phyloP scores from a whole-genome alignment of 2,888 invertebrate species.

The Unio pictorum region DNA sequence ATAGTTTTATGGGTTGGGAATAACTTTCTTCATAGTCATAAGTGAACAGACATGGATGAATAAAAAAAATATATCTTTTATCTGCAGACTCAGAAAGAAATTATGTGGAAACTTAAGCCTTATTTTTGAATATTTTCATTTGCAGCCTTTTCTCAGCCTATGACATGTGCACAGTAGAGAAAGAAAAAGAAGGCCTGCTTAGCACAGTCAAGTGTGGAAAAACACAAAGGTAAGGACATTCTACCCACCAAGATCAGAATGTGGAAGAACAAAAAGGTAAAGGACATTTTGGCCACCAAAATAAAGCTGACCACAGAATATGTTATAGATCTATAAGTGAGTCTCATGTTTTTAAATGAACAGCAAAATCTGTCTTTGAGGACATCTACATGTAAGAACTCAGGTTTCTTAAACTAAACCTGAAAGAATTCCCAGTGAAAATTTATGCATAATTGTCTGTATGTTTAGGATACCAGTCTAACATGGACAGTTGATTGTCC shows the following conservation, averaged over 20 bases:
- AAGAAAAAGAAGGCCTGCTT: conserved; percentile 56
- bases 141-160: conserved; percentile 60
- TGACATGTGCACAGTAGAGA: conserved; percentile 43
- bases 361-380: too few species aligned
- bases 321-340: not conserved
- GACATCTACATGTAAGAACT: too few species aligned
- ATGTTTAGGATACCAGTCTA: too few species aligned
- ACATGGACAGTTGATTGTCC: too few species aligned
- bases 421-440: too few species aligned
- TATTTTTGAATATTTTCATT: conserved; percentile 7
- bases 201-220: conserved; percentile 58
- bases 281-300: not conserved
- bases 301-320: not conserved
- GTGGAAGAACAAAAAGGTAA: conserved; percentile 51
- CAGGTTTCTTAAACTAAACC: too few species aligned
- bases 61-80: not conserved
- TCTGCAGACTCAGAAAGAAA: not conserved
- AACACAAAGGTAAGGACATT: conserved; percentile 44
- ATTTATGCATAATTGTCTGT: too few species aligned
- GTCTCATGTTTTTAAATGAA: too few species aligned
- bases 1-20: too few species aligned
- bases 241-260: conserved; percentile 9
- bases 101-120: not conserved
- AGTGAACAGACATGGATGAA: too few species aligned
- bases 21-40: too few species aligned